Conservation (phyloP, 2,113 vertebrate species). For the Xyrauchen texanus region DNA sequence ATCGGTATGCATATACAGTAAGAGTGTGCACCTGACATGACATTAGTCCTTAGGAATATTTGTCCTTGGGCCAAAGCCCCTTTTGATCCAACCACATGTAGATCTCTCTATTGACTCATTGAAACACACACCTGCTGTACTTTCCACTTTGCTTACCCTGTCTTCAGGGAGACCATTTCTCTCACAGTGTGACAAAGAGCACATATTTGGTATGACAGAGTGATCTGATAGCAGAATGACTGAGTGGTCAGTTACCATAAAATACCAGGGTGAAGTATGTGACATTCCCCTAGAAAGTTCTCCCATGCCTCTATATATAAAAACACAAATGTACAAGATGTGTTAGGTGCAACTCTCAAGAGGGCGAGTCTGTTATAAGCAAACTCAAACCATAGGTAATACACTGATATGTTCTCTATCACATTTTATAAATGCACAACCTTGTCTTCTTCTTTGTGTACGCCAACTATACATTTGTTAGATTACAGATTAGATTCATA, state of each 20-base stretch:
- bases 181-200: background rate
- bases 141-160: background rate
- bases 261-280: constrained; percentile 20
- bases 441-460: too few relatives aligned
- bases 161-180: background rate
- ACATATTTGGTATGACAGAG: constrained; percentile 1
- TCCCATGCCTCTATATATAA: constrained; percentile 61
- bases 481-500: too few relatives aligned
- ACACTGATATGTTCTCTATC: background rate
- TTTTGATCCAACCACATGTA: too few relatives aligned
- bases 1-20: too few relatives aligned
- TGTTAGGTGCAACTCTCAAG: background rate
- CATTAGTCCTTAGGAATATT: too few relatives aligned
- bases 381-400: background rate
- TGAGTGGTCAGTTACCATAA: background rate
- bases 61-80: too few relatives aligned
- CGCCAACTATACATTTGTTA: too few relatives aligned
- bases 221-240: background rate
- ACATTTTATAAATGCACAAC: background rate
- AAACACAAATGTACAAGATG: constrained; percentile 60
- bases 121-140: background rate
- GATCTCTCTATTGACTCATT: too few relatives aligned
- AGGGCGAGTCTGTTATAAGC: background rate
- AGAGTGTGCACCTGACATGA: too few relatives aligned
- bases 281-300: constrained; percentile 42